These are phyloP conservation scores for Palaemon carinicauda DNA, from an alignment of 1,140 invertebrate species.

Conservation along the genomic window DNA sequence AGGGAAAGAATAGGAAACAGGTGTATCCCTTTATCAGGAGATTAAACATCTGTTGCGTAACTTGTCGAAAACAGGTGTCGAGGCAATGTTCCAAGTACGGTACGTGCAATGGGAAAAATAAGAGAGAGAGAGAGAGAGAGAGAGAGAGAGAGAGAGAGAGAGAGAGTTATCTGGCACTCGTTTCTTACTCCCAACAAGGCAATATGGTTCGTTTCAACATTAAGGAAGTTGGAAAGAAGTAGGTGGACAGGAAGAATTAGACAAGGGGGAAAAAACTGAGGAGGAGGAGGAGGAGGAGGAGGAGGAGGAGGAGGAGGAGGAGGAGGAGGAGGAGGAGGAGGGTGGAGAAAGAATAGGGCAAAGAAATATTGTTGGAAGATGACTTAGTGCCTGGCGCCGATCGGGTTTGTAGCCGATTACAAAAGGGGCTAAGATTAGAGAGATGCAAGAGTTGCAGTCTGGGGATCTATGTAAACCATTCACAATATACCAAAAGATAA, in stretches of 20 bases:
- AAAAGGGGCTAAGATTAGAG: not conserved
- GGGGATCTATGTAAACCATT: no score
- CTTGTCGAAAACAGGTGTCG: not conserved
- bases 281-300: not conserved
- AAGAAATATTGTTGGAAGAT: not conserved
- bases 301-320: not conserved
- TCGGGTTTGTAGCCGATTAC: not conserved
- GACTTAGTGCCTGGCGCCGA: not conserved
- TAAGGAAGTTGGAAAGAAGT: no score
- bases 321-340: not conserved
- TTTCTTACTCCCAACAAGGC: no score
- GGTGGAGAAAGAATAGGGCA: not conserved
- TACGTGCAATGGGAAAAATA: no score
- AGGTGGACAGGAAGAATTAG: not conserved
- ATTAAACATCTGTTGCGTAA: no score
- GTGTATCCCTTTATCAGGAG: not conserved
- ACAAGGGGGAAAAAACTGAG: not conserved
- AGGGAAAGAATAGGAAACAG: not conserved
- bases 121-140: not conserved
- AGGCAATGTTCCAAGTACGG: not conserved
- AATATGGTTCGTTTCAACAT: no score
- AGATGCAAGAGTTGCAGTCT: not conserved
- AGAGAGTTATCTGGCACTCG: not conserved
- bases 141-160: conserved; percentile 28
- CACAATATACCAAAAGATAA: no score